Base-by-base conservation (phyloP, 37 sponge, comb jelly and placozoan genomes). In the Aplysina aerophoba region DNA sequence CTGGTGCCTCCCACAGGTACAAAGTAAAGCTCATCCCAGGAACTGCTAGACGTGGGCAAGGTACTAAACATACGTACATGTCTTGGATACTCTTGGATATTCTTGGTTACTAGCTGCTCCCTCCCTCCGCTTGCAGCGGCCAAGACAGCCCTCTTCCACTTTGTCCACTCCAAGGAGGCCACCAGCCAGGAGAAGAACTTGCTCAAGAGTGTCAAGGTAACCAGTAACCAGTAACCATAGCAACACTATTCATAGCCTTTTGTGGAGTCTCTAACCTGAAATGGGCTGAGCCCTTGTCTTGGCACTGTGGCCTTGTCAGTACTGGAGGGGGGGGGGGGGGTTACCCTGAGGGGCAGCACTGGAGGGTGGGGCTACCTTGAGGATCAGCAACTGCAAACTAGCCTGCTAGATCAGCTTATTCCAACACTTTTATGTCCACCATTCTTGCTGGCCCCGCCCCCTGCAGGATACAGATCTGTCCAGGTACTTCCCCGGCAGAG, bases 21-120 rank as follows among this genome's bases (percentile, higher is more conserved):
- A 97, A 95, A 85, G 97, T 89, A 24, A 95, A 95, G 64, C 85
- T 97, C 0, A 86, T 93, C 14, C 97, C 97, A 30, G 97, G 97
- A 24, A 85, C 89, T 35, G 88, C 85, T 27, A 86, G 89, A 68
- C 87, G 95, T 74, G 97, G 97, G 40, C 91, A 94, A 94, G 97
- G 97, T 95, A 77, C 3, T 55, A 11, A 65, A 80, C 39, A 0
- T 73, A 21, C 33, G 3, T 0, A 74, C 15, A 15, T 14, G 1
- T 38, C 15, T 41, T 2, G 50, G n/a, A 19, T 75, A 44, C 20
- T 61, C 40, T 66, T 63, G n/a, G 17, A 73, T 8, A 34, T 0
- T 21, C 36, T 15, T 59, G 22, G 21, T 28, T 78, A 13, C n/a
- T 21, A 36, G 21, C n/a, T 85, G 40, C 34, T 40, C 35, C 44